phyloP scores from a whole-genome alignment of 1,140 invertebrate species.

The Aphaenogaster rudis region DNA sequence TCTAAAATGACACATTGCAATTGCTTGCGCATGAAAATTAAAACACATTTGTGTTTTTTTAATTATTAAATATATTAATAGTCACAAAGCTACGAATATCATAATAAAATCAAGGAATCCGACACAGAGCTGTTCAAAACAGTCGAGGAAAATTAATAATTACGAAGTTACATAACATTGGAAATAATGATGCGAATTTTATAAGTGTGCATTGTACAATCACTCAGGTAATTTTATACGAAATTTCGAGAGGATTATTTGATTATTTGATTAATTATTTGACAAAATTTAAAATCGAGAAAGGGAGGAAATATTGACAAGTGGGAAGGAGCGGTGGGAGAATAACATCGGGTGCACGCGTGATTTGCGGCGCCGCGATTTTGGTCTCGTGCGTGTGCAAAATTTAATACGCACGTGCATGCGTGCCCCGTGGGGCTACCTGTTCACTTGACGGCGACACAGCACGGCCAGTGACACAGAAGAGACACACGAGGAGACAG shows the following conservation, averaged over 20 bases:
- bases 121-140: neutral
- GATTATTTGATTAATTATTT: too few relatives aligned
- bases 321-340: neutral
- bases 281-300: constrained; percentile 3
- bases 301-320: neutral
- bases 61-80: neutral
- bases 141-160: neutral
- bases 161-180: neutral
- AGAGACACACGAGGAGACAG: constrained; percentile 40
- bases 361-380: constrained; percentile 16
- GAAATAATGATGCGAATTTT: constrained; percentile 6
- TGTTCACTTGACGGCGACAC: constrained; percentile 24
- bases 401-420: constrained; percentile 66
- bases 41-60: neutral
- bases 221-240: neutral
- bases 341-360: neutral
- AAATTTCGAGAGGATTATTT: too few relatives aligned
- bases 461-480: constrained; percentile 61
- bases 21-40: neutral
- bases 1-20: neutral
- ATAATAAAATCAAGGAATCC: neutral
- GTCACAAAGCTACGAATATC: neutral
- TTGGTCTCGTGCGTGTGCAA: constrained; percentile 35
- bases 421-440: neutral
- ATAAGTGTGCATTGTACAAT: neutral